Conservation (phyloP, 2,888 invertebrate genomes). For the Phyllotreta striolata region DNA sequence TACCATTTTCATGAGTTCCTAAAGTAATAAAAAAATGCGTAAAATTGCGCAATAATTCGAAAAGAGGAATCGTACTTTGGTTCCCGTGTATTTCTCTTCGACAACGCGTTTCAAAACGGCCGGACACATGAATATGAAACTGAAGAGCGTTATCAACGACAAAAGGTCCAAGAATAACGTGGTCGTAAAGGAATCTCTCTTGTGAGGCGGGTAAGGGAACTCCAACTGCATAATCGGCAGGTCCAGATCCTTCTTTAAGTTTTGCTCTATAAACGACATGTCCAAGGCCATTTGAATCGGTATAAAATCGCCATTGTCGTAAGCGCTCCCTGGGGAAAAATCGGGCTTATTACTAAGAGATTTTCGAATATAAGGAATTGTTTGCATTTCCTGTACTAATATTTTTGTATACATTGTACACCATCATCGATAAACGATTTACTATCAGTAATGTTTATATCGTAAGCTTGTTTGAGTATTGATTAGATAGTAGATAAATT, state of each 20-base stretch:
- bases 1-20: constrained; percentile 95
- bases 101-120: constrained; percentile 65
- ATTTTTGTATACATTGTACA: not conserved
- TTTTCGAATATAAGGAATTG: not conserved
- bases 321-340: constrained; percentile 24
- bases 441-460: not conserved
- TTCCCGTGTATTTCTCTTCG: constrained; percentile 68
- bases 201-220: constrained; percentile 66
- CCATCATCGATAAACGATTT: not conserved
- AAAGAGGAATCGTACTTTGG: constrained; percentile 60
- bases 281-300: constrained; percentile 70
- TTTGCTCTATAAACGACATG: constrained; percentile 63
- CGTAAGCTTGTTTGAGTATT: not conserved
- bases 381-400: constrained; percentile 3
- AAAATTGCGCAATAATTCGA: not conserved
- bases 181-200: constrained; percentile 50
- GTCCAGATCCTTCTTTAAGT: constrained; percentile 32
- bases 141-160: constrained; percentile 59
- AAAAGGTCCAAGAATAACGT: constrained; percentile 55
- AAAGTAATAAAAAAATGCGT: constrained; percentile 34
- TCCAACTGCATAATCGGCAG: constrained; percentile 62
- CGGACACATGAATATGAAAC: constrained; percentile 65
- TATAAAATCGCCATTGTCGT: constrained; percentile 63
- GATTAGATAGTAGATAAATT: not conserved
- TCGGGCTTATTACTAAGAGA: not conserved